Base-by-base conservation (phyloP, 2,888 invertebrate genomes). In the Idaea dimidiata region DNA sequence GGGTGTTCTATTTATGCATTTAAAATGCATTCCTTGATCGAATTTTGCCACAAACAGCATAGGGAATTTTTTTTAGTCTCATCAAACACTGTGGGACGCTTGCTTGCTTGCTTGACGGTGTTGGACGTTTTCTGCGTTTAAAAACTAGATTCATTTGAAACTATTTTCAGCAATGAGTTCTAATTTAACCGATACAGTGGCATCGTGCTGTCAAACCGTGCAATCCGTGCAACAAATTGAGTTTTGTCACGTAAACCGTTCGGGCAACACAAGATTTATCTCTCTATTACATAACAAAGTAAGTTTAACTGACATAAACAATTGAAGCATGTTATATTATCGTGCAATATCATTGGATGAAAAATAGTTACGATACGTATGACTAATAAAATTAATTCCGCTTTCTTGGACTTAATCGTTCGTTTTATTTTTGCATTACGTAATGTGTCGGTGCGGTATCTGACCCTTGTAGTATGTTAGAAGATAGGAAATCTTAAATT, bases 231-330 rank as follows among this genome's bases (percentile, higher is more conserved):
- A 43, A 43, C 43, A 43, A 43, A 43, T 43, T 8, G 43, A 14
- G 14, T 43, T 43, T 43, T 43, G 43, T 43, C 43, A 43, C 43
- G 43, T 43, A 43, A 43, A 43, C 8, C 43, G 43, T 43, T 43
- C 14, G 14, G 43, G 14, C 14, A 43, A 43, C 8, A 43, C 43
- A 43, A 43, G 43, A 43, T 43, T 43, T 43, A 43, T 43, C 43
- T 43, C 43, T 43, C 43, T 43, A 43, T 43, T 43, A 43, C 43
- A 43, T 43, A 43, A 43, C 14, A 43, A 3, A 43, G 14, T 8
- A 43, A 43, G 77, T 78, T 80, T 80, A 70, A 75, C 68, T 79
- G 81, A 82, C 77, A 77, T 72, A 74, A 71, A 76, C 73, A 69
- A 68, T 63, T 62, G 62, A 72, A 72, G 74, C 76, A 63, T 62